Conservation (phyloP, 2,888 invertebrate genomes). For the Sminthurides aquaticus region DNA sequence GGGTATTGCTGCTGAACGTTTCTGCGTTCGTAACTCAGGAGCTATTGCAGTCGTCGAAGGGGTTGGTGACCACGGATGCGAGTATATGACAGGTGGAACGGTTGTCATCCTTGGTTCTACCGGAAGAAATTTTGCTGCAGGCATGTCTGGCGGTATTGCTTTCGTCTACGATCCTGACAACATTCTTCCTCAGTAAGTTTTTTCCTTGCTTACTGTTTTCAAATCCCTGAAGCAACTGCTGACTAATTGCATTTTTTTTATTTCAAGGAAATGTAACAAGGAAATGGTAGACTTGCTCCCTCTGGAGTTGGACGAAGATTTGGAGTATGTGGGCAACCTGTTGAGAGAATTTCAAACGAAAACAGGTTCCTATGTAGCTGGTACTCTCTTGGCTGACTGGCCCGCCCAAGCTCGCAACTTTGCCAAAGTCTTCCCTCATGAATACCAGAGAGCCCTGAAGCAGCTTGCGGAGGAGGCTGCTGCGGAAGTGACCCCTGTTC, state of each 20-base stretch:
- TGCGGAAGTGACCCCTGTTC: conserved; percentile 47
- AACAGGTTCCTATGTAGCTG: conserved; percentile 81
- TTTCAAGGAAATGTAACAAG: conserved; percentile 83
- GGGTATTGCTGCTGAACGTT: conserved; percentile 95
- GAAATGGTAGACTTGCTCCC: conserved; percentile 89
- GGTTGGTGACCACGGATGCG: conserved; percentile 98
- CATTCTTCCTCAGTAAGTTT: conserved; percentile 28
- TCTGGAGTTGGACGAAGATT: conserved; percentile 68
- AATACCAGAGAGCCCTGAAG: conserved; percentile 84
- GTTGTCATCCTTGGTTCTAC: conserved; percentile 87
- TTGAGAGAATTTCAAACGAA: conserved; percentile 76
- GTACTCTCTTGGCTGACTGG: conserved; percentile 72
- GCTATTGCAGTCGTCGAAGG: conserved; percentile 93
- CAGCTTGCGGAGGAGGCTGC: conserved; percentile 53
- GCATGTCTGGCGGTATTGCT: conserved; percentile 96
- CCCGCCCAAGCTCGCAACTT: conserved; percentile 66
- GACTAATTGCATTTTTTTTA: no score
- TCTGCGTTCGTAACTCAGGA: conserved; percentile 97
- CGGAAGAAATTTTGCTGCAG: conserved; percentile 97
- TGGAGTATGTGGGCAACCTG: conserved; percentile 64
- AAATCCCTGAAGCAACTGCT: no score
- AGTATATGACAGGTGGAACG: conserved; percentile 97
- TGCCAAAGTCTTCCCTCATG: conserved; percentile 89
- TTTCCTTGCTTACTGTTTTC: not conserved
- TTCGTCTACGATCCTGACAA: conserved; percentile 81